Evolutionary conservation across 2,113 vertebrate species (phyloP).

Genomic region (Zeus faber): DNA sequence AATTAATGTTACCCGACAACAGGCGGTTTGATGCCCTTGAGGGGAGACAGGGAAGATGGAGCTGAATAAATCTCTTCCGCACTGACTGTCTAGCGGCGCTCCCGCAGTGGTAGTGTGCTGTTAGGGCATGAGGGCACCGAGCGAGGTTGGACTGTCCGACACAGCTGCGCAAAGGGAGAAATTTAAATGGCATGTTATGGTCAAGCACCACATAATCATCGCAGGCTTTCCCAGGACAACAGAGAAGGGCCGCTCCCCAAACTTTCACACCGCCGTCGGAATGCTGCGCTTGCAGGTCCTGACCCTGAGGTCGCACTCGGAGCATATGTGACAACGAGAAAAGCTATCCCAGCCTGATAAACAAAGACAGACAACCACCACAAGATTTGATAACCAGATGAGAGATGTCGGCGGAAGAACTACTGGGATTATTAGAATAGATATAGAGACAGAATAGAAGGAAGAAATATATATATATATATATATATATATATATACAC

Average conservation of each 20-base stretch:
- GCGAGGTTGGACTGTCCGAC: background rate
- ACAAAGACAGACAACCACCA: no score
- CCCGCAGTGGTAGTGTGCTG: slow-evolving; percentile 31
- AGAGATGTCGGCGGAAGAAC: no score
- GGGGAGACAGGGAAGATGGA: slow-evolving; percentile 35
- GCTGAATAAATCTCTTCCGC: slow-evolving; percentile 48
- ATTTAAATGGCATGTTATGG: slow-evolving; percentile 6
- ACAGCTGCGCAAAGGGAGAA: background rate
- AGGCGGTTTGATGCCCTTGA: slow-evolving; percentile 60
- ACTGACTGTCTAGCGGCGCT: slow-evolving; percentile 39
- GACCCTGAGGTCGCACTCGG: slow-evolving; percentile 15
- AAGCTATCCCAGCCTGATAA: no score
- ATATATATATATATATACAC: no score
- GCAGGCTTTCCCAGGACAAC: slow-evolving; percentile 11
- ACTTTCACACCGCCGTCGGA: slow-evolving; percentile 1
- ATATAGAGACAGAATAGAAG: no score
- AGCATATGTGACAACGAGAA: slow-evolving; percentile 3
- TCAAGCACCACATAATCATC: slow-evolving; percentile 19
- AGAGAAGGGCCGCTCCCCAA: slow-evolving; percentile 7
- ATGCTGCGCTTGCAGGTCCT: slow-evolving; percentile 1
- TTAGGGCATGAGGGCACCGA: slow-evolving; percentile 10
- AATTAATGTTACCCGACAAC: slow-evolving; percentile 68
- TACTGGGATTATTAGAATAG: no score
- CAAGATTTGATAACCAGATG: no score
- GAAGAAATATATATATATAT: no score